These are phyloP conservation scores for Hermodice carunculata DNA, from an alignment of 2,888 invertebrate genomes.

Conservation along the genomic window DNA sequence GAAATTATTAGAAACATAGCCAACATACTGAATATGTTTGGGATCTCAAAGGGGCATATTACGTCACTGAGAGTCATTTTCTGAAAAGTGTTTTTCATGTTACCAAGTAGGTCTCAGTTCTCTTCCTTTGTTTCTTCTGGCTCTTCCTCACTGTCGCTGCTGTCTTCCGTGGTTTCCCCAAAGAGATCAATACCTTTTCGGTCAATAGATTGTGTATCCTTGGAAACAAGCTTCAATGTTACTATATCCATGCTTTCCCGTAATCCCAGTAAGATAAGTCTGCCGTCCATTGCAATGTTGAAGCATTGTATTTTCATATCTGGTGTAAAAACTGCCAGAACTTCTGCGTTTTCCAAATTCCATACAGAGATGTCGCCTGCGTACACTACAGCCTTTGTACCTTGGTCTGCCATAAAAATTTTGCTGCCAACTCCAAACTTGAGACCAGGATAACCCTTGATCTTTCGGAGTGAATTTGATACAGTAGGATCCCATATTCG, in stretches of 20 bases:
- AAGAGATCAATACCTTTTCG: conserved; percentile 29
- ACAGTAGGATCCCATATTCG: conserved; percentile 62
- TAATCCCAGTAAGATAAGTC: conserved; percentile 58
- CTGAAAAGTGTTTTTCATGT: too few relatives aligned
- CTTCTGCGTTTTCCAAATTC: conserved; percentile 56
- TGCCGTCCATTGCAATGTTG: conserved; percentile 53
- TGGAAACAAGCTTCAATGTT: conserved; percentile 24
- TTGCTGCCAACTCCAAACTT: conserved; percentile 53
- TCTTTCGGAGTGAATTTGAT: conserved; percentile 44
- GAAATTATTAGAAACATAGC: too few relatives aligned
- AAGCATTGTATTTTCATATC: conserved; percentile 61
- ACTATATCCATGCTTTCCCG: conserved; percentile 57
- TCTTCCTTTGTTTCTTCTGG: too few relatives aligned
- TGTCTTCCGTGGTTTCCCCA: conserved; percentile 26
- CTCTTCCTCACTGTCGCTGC: conserved; percentile 36
- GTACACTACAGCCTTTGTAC: conserved; percentile 56
- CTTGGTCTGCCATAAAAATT: conserved; percentile 57
- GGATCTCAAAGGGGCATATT: too few relatives aligned
- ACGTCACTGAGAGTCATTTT: too few relatives aligned
- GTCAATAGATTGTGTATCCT: neutral
- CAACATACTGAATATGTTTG: too few relatives aligned
- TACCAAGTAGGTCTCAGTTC: too few relatives aligned
- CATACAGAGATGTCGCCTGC: conserved; percentile 65
- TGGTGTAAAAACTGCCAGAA: conserved; percentile 63
- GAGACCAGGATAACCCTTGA: conserved; percentile 55